phyloP scores from a whole-genome alignment of 2,797 vertebrate genomes.

The Linurgus olivaceus region DNA sequence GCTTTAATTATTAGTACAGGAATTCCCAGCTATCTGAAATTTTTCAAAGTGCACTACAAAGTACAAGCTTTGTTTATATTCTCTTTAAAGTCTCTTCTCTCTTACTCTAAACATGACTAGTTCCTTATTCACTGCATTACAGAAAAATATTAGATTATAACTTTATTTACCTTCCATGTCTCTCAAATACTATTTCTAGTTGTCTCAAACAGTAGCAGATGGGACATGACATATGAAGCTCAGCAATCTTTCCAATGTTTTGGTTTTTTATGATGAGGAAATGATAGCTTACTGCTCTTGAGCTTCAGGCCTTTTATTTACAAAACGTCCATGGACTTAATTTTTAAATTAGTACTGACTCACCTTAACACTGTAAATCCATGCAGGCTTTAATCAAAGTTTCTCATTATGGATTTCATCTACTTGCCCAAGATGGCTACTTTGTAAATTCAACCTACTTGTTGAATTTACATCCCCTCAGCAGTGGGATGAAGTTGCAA shows the following conservation, averaged over 20 bases:
- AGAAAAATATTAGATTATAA: neutral
- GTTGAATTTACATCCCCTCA: slow-evolving; percentile 67
- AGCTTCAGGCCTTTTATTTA: neutral
- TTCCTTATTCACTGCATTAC: neutral
- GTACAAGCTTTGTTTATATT: neutral
- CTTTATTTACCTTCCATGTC: neutral
- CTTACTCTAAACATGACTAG: neutral
- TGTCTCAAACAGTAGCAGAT: neutral
- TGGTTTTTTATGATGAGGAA: neutral
- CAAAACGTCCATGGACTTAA: neutral
- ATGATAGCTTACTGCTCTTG: neutral
- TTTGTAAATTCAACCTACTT: neutral
- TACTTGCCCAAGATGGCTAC: neutral
- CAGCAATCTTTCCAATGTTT: neutral
- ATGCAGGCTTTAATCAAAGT: neutral
- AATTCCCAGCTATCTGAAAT: neutral
- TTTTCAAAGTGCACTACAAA: neutral
- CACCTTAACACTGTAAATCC: neutral
- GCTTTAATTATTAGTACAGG: neutral
- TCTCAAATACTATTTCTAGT: neutral
- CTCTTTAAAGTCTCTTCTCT: neutral
- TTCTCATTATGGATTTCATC: neutral
- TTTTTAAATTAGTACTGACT: neutral
- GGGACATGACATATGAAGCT: neutral
- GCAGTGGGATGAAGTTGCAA: slow-evolving; percentile 76